Evolutionary conservation across 2,113 vertebrate species (phyloP).

Genomic region (Psittacara wagleri): DNA sequence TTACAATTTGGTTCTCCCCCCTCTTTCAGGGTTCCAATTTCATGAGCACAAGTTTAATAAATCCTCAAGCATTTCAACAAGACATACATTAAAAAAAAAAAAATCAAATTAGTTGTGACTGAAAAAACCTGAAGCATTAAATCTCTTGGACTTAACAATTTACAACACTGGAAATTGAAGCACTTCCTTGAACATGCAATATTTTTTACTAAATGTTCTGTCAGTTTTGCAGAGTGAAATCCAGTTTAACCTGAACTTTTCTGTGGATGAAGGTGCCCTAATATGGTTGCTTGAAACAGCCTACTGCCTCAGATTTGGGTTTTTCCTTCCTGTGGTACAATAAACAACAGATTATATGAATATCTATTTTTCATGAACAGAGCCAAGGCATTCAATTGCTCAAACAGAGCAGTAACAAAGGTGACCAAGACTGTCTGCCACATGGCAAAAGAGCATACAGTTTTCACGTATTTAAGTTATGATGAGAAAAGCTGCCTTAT

Average conservation of each 20-base stretch:
- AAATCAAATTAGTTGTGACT: neutral
- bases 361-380: neutral
- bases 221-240: neutral
- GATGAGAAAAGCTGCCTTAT: neutral
- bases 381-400: neutral
- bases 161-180: neutral
- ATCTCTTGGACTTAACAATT: neutral
- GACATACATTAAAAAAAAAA: neutral
- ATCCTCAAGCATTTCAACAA: neutral
- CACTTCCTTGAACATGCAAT: neutral
- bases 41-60: neutral
- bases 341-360: neutral
- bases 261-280: neutral
- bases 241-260: neutral
- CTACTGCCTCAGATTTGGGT: neutral
- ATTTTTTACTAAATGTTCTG: neutral
- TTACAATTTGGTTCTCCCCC: neutral
- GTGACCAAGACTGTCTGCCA: neutral
- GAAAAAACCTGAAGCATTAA: neutral
- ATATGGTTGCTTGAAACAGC: neutral
- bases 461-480: neutral
- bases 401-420: neutral
- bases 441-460: accelerated
- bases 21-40: neutral
- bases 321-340: neutral